These are phyloP conservation scores for Palythoa heliodiscus DNA, from an alignment of 92 coral and sea anemone species.

Conservation along the genomic window DNA sequence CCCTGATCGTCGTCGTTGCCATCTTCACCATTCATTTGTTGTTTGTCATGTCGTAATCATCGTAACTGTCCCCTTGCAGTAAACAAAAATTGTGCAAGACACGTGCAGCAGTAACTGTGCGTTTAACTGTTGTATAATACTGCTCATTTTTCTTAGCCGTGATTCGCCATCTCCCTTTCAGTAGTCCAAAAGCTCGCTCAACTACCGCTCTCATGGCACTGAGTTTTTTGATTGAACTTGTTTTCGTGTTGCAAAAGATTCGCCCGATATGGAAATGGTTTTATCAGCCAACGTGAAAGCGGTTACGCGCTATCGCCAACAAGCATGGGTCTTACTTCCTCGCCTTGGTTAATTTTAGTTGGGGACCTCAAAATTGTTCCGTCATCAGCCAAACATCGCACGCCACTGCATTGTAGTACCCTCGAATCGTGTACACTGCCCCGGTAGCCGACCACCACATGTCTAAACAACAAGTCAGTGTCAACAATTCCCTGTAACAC, in stretches of 20 bases:
- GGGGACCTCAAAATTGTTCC: constrained; percentile 46
- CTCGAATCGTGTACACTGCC: constrained; percentile 58
- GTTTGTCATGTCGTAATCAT: constrained; percentile 24
- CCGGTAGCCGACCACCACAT: constrained; percentile 52
- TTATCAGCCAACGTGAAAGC: constrained; percentile 44
- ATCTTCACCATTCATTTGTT: constrained; percentile 32
- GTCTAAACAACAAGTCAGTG: constrained; percentile 36
- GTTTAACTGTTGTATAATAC: constrained; percentile 35
- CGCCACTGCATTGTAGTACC: constrained; percentile 45
- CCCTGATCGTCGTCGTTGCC: constrained; percentile 33
- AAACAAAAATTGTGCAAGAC: constrained; percentile 42
- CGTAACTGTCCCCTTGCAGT: constrained; percentile 43
- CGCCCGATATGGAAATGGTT: constrained; percentile 46
- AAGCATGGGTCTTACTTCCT: constrained; percentile 54
- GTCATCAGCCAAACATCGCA: constrained; percentile 47
- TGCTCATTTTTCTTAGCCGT: constrained; percentile 35
- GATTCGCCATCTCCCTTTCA: constrained; percentile 49
- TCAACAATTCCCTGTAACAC: constrained; percentile 58
- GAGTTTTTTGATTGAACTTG: constrained; percentile 32
- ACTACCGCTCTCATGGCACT: constrained; percentile 35
- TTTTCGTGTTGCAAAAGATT: constrained; percentile 35
- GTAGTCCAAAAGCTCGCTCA: constrained; percentile 46
- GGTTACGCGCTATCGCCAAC: constrained; percentile 66
- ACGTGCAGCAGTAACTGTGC: constrained; percentile 31
- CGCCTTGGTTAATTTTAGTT: constrained; percentile 41